phyloP scores from a whole-genome alignment of 2,888 invertebrate species.

The Plutella xylostella region DNA sequence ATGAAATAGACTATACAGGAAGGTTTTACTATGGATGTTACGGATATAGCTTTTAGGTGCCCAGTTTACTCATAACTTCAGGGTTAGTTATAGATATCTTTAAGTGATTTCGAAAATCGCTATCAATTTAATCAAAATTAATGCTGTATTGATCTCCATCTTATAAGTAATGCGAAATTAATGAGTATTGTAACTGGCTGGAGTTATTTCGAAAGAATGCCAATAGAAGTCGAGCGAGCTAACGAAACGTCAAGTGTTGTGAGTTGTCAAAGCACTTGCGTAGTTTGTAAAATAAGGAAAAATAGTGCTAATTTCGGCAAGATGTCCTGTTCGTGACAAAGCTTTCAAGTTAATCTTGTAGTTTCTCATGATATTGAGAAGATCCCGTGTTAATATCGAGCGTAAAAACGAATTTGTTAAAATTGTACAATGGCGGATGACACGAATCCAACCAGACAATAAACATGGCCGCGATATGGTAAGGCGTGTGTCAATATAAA shows the following conservation, averaged over 20 bases:
- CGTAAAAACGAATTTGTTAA: slow-evolving; percentile 37
- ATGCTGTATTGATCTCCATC: neutral
- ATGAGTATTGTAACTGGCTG: slow-evolving; percentile 41
- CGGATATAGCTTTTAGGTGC: too few species aligned
- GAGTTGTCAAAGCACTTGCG: slow-evolving; percentile 62
- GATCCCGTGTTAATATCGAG: slow-evolving; percentile 38
- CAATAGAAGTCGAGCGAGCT: slow-evolving; percentile 26
- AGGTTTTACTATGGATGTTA: too few species aligned
- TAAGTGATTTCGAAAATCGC: slow-evolving; percentile 1
- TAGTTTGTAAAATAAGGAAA: slow-evolving; percentile 49
- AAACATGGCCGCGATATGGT: slow-evolving; percentile 68
- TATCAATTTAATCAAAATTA: neutral
- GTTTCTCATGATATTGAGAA: slow-evolving; percentile 30
- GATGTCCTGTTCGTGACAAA: slow-evolving; percentile 35
- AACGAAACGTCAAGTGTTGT: slow-evolving; percentile 63
- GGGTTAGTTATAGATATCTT: too few species aligned
- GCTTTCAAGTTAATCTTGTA: slow-evolving; percentile 35
- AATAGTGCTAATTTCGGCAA: slow-evolving; percentile 45
- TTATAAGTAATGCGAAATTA: slow-evolving; percentile 12
- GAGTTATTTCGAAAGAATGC: slow-evolving; percentile 28
- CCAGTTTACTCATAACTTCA: too few species aligned
- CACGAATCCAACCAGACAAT: slow-evolving; percentile 69
- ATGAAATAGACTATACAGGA: too few species aligned
- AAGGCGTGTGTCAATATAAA: slow-evolving; percentile 62
- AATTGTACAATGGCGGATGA: slow-evolving; percentile 66